These are phyloP conservation scores for Gastracanthus pulcherrimus DNA, from an alignment of 2,888 invertebrate species.

Conservation along the genomic window DNA sequence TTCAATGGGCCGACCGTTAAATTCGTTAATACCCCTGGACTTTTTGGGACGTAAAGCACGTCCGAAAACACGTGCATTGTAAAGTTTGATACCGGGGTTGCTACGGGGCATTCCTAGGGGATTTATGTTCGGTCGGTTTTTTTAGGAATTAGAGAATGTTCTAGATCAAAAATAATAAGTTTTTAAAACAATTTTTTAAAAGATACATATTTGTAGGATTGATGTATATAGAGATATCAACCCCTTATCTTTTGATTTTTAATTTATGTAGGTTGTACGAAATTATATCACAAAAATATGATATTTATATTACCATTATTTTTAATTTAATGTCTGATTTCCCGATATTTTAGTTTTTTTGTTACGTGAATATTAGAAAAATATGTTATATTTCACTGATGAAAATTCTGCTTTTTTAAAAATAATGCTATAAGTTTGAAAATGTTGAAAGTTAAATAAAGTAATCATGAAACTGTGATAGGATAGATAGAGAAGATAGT, in stretches of 20 bases:
- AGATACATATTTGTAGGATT: too few species aligned
- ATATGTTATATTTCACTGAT: neutral
- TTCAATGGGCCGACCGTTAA: conserved; percentile 12
- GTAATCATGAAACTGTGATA: neutral
- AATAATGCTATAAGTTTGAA: neutral
- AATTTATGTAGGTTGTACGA: too few species aligned
- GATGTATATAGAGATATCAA: too few species aligned
- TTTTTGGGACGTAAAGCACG: neutral
- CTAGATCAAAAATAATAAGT: too few species aligned
- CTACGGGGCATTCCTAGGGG: neutral
- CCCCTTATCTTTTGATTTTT: too few species aligned
- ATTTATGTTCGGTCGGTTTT: neutral
- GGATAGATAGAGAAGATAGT: neutral
- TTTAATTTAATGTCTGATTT: too few species aligned
- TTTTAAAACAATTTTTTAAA: neutral
- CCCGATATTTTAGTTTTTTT: too few species aligned
- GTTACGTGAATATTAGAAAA: neutral
- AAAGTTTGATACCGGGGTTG: neutral
- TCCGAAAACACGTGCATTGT: conserved; percentile 2
- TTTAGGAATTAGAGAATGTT: neutral
- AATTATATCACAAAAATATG: too few species aligned
- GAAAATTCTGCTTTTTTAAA: neutral
- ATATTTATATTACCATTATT: too few species aligned
- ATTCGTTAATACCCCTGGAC: neutral
- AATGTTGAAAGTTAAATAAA: too few species aligned